These are phyloP conservation scores for Encarsia formosa DNA, from an alignment of 2,888 invertebrate genomes.

Conservation along the genomic window DNA sequence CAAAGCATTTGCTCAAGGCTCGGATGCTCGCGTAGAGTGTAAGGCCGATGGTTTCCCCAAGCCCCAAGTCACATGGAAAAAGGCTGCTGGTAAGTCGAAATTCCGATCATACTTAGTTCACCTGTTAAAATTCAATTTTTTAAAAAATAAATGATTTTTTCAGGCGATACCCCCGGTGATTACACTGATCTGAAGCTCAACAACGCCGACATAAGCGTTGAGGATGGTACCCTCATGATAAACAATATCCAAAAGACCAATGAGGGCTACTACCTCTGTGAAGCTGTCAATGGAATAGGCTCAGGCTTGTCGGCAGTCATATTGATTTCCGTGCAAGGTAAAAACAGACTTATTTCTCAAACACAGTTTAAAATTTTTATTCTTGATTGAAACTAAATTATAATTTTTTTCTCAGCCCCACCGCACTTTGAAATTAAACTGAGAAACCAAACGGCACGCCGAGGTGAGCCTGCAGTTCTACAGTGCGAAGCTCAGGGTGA, in stretches of 20 bases:
- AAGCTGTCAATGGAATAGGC: slow-evolving; percentile 94
- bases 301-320: slow-evolving; percentile 92
- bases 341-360: slow-evolving; percentile 11
- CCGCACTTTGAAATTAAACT: slow-evolving; percentile 91
- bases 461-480: slow-evolving; percentile 84
- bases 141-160: slow-evolving; percentile 29
- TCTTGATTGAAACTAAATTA: not conserved
- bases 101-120: not conserved
- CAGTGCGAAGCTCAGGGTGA: slow-evolving; percentile 92
- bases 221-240: slow-evolving; percentile 88
- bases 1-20: slow-evolving; percentile 91
- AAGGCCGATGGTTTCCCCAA: slow-evolving; percentile 95
- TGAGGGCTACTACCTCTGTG: slow-evolving; percentile 92
- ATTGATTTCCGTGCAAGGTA: slow-evolving; percentile 89
- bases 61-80: slow-evolving; percentile 92
- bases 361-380: not conserved
- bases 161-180: slow-evolving; percentile 87
- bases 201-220: slow-evolving; percentile 86
- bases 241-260: slow-evolving; percentile 89
- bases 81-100: slow-evolving; percentile 83
- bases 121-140: not conserved
- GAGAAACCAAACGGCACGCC: slow-evolving; percentile 84
- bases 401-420: slow-evolving; percentile 60
- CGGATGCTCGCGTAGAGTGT: slow-evolving; percentile 90
- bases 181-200: slow-evolving; percentile 89